Evolutionary conservation across 2,797 vertebrate species (phyloP).

Genomic region (Gambelia wislizenii): DNA sequence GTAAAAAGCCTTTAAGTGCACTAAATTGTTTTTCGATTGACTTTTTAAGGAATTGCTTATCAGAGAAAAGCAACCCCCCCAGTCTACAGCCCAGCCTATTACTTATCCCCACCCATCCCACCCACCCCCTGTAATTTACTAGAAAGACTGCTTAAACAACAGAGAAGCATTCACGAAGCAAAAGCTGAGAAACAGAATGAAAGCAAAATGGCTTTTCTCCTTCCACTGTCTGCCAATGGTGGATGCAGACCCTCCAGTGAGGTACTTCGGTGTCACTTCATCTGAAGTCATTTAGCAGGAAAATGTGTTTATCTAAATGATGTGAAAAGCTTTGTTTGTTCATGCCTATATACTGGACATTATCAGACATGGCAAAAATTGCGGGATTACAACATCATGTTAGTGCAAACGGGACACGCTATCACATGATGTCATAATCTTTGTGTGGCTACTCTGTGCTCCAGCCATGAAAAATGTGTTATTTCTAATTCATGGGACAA

Average conservation of each 20-base stretch:
- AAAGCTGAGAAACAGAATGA: constrained; percentile 53
- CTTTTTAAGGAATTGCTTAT: constrained; percentile 73
- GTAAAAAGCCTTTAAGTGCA: constrained; percentile 76
- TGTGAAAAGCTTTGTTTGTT: background rate
- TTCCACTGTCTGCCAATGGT: constrained; percentile 9
- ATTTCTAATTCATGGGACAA: too few species aligned
- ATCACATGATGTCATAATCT: too few species aligned
- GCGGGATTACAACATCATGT: too few species aligned
- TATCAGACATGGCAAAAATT: too few species aligned
- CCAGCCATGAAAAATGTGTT: too few species aligned
- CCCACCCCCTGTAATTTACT: constrained; percentile 68
- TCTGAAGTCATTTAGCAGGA: background rate
- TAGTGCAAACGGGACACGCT: too few species aligned
- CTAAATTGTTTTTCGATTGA: constrained; percentile 77
- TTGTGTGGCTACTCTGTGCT: too few species aligned
- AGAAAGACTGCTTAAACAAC: constrained; percentile 70
- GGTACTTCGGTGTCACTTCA: background rate
- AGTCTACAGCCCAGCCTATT: background rate
- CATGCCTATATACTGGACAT: background rate
- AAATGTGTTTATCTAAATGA: background rate
- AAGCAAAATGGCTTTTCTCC: constrained; percentile 11
- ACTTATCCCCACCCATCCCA: constrained; percentile 54
- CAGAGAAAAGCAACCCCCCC: constrained; percentile 58
- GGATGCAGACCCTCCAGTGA: background rate
- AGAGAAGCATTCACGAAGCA: constrained; percentile 70